Evolutionary conservation across 2,113 vertebrate genomes (phyloP), one percentile per base, ranked within the genome.

Genomic region (Stegastes partitus): DNA sequence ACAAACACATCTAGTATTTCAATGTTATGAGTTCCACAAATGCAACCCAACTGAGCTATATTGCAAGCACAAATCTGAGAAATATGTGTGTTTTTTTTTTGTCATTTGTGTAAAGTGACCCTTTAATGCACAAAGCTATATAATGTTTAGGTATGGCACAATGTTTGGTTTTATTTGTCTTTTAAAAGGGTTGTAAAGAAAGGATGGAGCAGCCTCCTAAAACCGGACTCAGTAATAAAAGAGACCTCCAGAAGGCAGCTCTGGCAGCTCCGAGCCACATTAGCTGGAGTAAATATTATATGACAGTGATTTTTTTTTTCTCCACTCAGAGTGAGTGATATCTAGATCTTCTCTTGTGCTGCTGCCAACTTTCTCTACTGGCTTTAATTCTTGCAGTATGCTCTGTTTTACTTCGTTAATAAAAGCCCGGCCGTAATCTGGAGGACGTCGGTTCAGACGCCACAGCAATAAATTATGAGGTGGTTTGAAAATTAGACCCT

Each of bases 401-500:
- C 68, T 77, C 42, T 21, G 28, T 31, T 86, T 44, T 44, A 66
- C 44, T 50, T 61, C 0, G 7, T 67, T 53, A 50, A 77, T 67
- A 67, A 65, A 51, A 31, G 23, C 19, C 14, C 1, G 18, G 25
- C 19, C 14, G 18, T 22, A 2, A 37, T 31, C 51, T 65, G 11
- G 6, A 21, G 28, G 58, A 19, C 44, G 78, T 73, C 21, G 0
- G 65, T 75, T 62, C 54, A 76, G 68, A 68, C 28, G 25, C 57
- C 68, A 71, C 58, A 69, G 74, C 55, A 53, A 88, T 84, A 83
- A 80, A 89, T 87, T 69, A 74, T 42, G 26, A 66, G 49, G 66
- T 71, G 82, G 61, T 89, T 89, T 83, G 66, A 61, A 87, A 88
- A 88, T 80, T 77, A 84, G 62, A 86, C 62, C 74, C 47, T 22